Evolutionary conservation across 2,888 invertebrate species (phyloP), one percentile per base, ranked within the genome.

Genomic region (Electrophaes corylata): DNA sequence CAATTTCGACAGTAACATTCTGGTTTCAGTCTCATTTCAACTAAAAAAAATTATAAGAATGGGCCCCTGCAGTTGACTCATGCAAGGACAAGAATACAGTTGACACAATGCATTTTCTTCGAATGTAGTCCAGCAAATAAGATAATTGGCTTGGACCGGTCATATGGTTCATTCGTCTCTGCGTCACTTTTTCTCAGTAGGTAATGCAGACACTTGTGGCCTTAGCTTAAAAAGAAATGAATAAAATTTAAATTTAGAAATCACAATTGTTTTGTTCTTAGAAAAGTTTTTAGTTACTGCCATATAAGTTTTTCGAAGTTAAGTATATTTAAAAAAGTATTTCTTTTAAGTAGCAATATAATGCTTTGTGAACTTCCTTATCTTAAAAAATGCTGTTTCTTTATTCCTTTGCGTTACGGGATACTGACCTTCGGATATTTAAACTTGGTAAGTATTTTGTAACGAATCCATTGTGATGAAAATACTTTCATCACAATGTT

Each of bases 291-390:
- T 2, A 35, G 12, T 3, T 29, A n/a, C 35, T 14, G 35, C 10
- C 37, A 37, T n/a, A n/a, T n/a, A n/a, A n/a, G 16, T 37, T 16
- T 14, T 20, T 20, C 20, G 26, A 29, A 29, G 10, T 16, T 2
- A n/a, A 6, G 16, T 8, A 12, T 16, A 16, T 16, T 37, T 2
- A 3, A 16, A 37, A 37, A 4, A 37, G 16, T 14, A 10, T 29
- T 29, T n/a, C n/a, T n/a, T n/a, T n/a, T n/a, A n/a, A n/a, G n/a
- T n/a, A n/a, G n/a, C n/a, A n/a, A n/a, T 6, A 63, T 44, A 54
- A 80, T 80, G 80, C 68, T 63, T 54, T 48, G 78, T 14, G 80
- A 83, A 66, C 66, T 82, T 46, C 82, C 84, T 1, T 75, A 75
- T 46, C 81, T 71, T 37, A 70, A 55, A 23, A 70, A 79, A 47